Conservation (phyloP, 23 tunicate species). For the Pegea sp. region DNA sequence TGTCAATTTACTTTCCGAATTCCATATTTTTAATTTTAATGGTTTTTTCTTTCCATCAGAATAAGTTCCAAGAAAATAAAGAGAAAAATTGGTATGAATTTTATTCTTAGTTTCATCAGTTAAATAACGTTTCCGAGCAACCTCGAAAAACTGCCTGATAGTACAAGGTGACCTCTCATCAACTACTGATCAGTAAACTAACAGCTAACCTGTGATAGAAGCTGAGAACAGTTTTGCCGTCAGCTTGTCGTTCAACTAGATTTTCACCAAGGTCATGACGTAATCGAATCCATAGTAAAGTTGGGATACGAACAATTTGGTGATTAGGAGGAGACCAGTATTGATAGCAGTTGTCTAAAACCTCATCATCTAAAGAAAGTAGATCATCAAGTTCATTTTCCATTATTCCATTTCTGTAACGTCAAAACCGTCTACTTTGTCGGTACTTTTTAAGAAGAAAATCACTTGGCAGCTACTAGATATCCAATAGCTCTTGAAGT, state of each 20-base stretch:
- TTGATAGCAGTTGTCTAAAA: conserved; percentile 22
- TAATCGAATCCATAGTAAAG: conserved; percentile 32
- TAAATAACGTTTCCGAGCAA: conserved; percentile 32
- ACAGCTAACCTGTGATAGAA: conserved; percentile 36
- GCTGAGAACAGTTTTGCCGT: conserved; percentile 47
- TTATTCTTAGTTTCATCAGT: not conserved
- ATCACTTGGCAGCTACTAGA: conserved; percentile 50
- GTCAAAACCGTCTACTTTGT: not conserved
- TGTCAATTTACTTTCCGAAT: conserved; percentile 6
- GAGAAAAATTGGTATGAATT: conserved; percentile 23
- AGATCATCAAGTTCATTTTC: conserved; percentile 60
- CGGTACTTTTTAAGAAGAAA: not conserved
- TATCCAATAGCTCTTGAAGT: conserved; percentile 42
- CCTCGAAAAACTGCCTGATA: conserved; percentile 66
- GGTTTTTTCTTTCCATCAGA: conserved; percentile 36
- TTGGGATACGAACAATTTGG: conserved; percentile 30
- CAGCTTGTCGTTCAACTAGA: conserved; percentile 61
- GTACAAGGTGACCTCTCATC: not conserved
- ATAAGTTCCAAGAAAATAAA: conserved; percentile 46
- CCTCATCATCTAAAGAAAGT: conserved; percentile 52
- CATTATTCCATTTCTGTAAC: conserved; percentile 29
- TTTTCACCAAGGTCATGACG: conserved; percentile 28
- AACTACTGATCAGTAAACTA: not conserved
- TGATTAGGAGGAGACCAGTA: conserved; percentile 61
- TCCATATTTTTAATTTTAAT: conserved; percentile 49